A percentile compares a stretch with the other conserved stretches of the same genome.
Conservation (phyloP, 1,140 invertebrate species). For the Tetragnatha versicolor region DNA sequence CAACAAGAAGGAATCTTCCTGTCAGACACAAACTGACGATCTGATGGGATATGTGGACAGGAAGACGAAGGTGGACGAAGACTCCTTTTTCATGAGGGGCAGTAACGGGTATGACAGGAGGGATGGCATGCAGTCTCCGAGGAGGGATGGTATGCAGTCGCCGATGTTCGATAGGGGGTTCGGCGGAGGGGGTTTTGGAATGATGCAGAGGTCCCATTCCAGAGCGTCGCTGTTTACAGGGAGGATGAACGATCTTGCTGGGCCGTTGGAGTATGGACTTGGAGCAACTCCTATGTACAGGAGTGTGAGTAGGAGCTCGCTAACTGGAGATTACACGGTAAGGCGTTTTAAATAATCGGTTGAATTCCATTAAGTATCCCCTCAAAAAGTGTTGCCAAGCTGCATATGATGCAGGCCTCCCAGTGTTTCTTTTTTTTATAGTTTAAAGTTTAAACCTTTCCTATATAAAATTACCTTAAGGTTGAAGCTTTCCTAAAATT, state of each 20-base stretch:
- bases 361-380: too few species aligned
- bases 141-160: not conserved
- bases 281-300: conserved; percentile 29
- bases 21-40: conserved; percentile 33
- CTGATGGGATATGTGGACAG: conserved; percentile 1
- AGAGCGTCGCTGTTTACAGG: conserved; percentile 39
- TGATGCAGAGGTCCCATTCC: conserved; percentile 43
- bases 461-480: too few species aligned
- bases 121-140: conserved; percentile 15
- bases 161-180: conserved; percentile 25
- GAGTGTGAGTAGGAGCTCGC: conserved; percentile 37
- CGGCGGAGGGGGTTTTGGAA: conserved; percentile 3
- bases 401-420: too few species aligned
- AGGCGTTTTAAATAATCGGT: too few species aligned
- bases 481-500: too few species aligned
- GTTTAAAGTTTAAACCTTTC: too few species aligned
- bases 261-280: conserved; percentile 21
- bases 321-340: conserved; percentile 42
- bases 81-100: too few species aligned
- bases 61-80: not conserved
- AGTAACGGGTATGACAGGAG: not conserved
- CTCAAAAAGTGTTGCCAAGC: too few species aligned
- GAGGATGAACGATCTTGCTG: conserved; percentile 18
- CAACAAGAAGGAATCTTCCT: conserved; percentile 32
- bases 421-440: too few species aligned